Conservation (phyloP, 2,888 invertebrate genomes). For the Epiblema foenella region DNA sequence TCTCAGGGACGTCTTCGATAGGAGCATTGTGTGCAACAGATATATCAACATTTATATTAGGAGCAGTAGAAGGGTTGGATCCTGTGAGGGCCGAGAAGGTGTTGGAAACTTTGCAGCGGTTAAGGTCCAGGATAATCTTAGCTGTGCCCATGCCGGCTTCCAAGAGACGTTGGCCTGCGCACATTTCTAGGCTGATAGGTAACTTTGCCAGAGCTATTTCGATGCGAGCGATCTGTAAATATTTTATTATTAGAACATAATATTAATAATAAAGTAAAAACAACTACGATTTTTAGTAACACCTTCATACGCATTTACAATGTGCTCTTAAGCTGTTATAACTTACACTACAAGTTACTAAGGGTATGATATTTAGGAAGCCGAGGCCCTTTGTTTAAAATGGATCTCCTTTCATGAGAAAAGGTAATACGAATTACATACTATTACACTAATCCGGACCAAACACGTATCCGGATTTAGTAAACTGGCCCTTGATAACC, state of each 20-base stretch:
- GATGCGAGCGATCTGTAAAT: constrained; percentile 67
- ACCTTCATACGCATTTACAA: no score
- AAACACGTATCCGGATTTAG: no score
- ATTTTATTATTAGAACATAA: neutral
- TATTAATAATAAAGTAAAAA: no score
- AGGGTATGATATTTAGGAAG: no score
- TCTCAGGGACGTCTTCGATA: constrained; percentile 1
- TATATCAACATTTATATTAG: neutral
- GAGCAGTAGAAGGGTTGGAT: constrained; percentile 17
- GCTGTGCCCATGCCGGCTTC: constrained; percentile 66
- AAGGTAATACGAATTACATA: no score
- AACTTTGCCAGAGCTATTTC: constrained; percentile 66
- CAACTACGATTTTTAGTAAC: no score
- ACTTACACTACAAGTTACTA: no score
- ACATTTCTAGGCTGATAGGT: constrained; percentile 70
- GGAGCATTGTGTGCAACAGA: neutral
- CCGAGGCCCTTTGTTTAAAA: no score
- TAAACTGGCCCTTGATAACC: no score
- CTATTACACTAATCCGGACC: no score
- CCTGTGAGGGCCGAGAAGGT: constrained; percentile 55
- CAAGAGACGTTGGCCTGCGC: constrained; percentile 66
- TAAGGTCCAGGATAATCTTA: constrained; percentile 68
- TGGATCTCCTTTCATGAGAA: no score
- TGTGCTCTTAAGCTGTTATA: no score
- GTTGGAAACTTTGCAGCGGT: constrained; percentile 66